Evolutionary conservation across 2,888 invertebrate species (phyloP).

Genomic region (Cryptocephalus primarius): DNA sequence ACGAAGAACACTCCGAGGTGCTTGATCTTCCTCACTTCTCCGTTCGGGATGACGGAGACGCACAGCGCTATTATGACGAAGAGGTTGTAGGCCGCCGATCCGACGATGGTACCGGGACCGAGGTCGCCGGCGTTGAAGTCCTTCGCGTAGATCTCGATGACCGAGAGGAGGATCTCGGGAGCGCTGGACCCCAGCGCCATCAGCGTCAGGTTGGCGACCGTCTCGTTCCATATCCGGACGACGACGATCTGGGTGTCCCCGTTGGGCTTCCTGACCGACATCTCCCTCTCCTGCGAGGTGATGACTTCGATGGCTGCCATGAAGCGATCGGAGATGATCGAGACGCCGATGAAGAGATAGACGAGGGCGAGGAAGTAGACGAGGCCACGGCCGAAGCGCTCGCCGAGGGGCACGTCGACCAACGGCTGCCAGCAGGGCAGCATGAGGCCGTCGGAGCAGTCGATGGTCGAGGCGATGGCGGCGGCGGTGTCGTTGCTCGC

Average conservation of each 20-base stretch:
- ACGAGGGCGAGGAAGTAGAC: slow-evolving; percentile 82
- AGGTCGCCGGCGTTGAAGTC: slow-evolving; percentile 93
- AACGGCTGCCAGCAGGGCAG: slow-evolving; percentile 84
- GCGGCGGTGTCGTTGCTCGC: neutral
- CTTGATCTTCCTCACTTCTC: slow-evolving; percentile 87
- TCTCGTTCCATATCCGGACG: slow-evolving; percentile 98
- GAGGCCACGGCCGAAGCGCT: slow-evolving; percentile 74
- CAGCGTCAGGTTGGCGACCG: slow-evolving; percentile 94
- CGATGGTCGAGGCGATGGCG: slow-evolving; percentile 11
- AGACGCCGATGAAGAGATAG: slow-evolving; percentile 97
- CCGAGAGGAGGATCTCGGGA: slow-evolving; percentile 93
- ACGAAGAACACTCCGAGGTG: slow-evolving; percentile 96
- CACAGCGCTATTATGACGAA: slow-evolving; percentile 97
- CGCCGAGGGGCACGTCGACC: slow-evolving; percentile 60
- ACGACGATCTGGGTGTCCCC: slow-evolving; percentile 80
- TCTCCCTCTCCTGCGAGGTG: slow-evolving; percentile 93
- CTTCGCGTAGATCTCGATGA: slow-evolving; percentile 95
- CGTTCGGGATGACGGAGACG: slow-evolving; percentile 81
- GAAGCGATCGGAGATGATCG: slow-evolving; percentile 96
- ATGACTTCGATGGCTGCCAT: slow-evolving; percentile 98
- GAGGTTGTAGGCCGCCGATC: slow-evolving; percentile 96
- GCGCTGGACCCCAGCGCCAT: slow-evolving; percentile 99
- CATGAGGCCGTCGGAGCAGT: slow-evolving; percentile 75
- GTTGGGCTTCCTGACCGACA: slow-evolving; percentile 79
- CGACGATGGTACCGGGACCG: slow-evolving; percentile 97